phyloP scores from a whole-genome alignment of 2,797 vertebrate genomes.

The Poecilia gillii region DNA sequence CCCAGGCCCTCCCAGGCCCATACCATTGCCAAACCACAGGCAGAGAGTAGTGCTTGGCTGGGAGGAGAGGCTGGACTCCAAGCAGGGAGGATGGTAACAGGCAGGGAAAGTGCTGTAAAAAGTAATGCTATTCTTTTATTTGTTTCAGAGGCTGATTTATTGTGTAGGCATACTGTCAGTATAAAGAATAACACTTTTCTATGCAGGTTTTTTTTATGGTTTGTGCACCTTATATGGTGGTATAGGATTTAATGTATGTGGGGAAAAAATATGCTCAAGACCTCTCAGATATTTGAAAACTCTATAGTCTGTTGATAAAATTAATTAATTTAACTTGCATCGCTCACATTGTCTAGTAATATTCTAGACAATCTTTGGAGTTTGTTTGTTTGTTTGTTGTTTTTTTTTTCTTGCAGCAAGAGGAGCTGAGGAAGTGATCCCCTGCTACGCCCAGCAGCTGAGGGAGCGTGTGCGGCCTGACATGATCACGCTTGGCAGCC shows the following conservation, averaged over 20 bases:
- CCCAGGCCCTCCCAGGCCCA: constrained; percentile 63
- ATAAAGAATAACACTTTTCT: background rate
- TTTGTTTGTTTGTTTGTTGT: background rate
- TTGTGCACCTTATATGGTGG: background rate
- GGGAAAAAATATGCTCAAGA: background rate
- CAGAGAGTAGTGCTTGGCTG: constrained; percentile 52
- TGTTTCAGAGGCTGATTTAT: constrained; percentile 11
- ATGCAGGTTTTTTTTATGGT: background rate
- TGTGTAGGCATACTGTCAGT: background rate
- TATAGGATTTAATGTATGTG: background rate
- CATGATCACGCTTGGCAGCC: constrained; percentile 88
- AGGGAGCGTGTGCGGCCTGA: constrained; percentile 86
- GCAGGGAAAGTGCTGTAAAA: constrained; percentile 66
- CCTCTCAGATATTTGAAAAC: background rate
- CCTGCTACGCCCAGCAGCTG: constrained; percentile 84
- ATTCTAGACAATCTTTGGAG: constrained; percentile 10
- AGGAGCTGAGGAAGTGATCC: constrained; percentile 74
- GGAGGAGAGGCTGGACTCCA: constrained; percentile 53
- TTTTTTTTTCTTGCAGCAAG: constrained; percentile 64
- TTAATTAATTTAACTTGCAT: background rate
- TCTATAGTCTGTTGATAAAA: background rate
- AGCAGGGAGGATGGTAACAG: constrained; percentile 64
- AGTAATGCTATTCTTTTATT: constrained; percentile 57
- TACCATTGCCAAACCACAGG: constrained; percentile 58
- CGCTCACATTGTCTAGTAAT: too few species aligned